phyloP scores from a whole-genome alignment of 2,888 invertebrate species.

The Lysandra bellargus region DNA sequence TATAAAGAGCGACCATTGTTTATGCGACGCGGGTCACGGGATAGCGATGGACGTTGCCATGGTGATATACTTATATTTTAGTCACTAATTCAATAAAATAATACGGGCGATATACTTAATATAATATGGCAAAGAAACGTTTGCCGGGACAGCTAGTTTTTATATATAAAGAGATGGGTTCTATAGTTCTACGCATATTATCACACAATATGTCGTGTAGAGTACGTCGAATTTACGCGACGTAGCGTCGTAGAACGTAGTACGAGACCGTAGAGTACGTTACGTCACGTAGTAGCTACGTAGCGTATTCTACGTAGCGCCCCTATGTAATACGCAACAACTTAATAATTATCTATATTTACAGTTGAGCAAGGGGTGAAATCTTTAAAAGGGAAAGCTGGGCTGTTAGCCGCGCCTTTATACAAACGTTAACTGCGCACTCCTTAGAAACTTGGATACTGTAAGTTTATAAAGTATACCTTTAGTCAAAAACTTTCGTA shows the following conservation, averaged over 20 bases:
- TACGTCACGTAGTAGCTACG: slow-evolving; percentile 10
- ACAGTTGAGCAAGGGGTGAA: slow-evolving; percentile 7
- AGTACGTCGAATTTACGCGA: background rate
- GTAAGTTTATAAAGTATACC: background rate
- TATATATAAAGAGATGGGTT: no score
- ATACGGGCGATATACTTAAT: no score
- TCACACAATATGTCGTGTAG: background rate
- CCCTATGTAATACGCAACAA: slow-evolving; percentile 10
- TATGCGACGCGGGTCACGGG: no score
- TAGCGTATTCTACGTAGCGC: slow-evolving; percentile 2
- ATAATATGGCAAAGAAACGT: no score
- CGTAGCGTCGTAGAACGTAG: background rate
- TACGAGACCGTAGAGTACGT: background rate
- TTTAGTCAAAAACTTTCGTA: background rate
- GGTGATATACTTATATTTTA: no score
- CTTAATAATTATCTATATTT: slow-evolving; percentile 19
- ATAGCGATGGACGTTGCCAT: no score
- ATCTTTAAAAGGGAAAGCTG: slow-evolving; percentile 12
- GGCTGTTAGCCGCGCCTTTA: slow-evolving; percentile 11
- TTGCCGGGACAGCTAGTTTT: no score
- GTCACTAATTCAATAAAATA: no score
- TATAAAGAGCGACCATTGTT: no score
- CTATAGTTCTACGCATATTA: background rate
- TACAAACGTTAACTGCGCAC: background rate
- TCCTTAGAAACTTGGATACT: background rate